Evolutionary conservation across 2,888 invertebrate species (phyloP).

Genomic region (Orthosia gothica): DNA sequence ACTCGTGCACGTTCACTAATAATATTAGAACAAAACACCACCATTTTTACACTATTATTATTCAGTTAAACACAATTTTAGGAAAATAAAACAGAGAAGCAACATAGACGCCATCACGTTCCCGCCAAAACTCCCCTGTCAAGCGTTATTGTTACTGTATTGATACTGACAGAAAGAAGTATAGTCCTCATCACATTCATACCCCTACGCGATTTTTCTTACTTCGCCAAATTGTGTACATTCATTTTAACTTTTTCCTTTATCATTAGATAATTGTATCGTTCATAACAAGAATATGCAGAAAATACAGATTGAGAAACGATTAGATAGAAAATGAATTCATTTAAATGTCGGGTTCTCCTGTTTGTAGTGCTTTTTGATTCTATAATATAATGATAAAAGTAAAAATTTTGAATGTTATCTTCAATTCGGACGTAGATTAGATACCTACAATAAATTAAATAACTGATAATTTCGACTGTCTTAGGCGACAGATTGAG

Average conservation of each 20-base stretch:
- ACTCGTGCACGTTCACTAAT: no score
- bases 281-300: constrained; percentile 17
- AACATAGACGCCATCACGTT: no score
- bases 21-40: no score
- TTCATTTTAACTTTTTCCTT: not conserved
- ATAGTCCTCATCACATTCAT: no score
- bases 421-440: not conserved
- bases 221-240: not conserved
- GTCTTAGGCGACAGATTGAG: not conserved
- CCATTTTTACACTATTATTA: no score
- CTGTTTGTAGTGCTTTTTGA: not conserved
- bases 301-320: not conserved
- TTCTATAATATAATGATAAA: not conserved
- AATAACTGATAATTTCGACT: constrained; percentile 3
- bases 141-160: no score
- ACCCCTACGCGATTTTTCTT: not conserved
- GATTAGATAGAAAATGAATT: constrained; percentile 14
- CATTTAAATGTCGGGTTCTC: constrained; percentile 1
- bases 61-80: no score
- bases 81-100: no score
- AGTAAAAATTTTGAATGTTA: not conserved
- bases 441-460: not conserved
- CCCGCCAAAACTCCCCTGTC: no score
- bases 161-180: no score
- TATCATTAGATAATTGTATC: constrained; percentile 7